These are phyloP conservation scores for Narcine bancroftii DNA, from an alignment of 2,113 vertebrate genomes.

Conservation along the genomic window DNA sequence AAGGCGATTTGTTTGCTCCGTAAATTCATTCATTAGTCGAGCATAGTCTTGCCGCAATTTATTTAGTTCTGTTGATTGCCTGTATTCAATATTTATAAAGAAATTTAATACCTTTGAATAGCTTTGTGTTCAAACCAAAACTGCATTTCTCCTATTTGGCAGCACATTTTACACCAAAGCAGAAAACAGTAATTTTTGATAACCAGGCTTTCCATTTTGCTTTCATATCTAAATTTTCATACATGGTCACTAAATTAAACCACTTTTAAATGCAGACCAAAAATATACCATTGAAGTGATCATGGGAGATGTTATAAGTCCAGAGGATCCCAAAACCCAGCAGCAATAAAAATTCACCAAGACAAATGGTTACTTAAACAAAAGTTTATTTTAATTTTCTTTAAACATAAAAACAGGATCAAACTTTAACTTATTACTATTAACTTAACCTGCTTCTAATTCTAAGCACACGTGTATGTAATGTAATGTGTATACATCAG, in stretches of 20 bases:
- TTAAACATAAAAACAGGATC: no score
- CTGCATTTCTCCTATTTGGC: not conserved
- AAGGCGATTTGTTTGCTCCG: slow-evolving; percentile 75
- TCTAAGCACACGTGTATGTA: no score
- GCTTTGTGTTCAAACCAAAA: not conserved
- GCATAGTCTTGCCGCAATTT: slow-evolving; percentile 83
- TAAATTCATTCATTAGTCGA: slow-evolving; percentile 77
- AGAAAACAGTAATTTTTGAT: not conserved
- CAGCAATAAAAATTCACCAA: no score
- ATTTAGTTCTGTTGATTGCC: slow-evolving; percentile 86
- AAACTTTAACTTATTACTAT: no score
- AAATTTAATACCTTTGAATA: slow-evolving; percentile 39
- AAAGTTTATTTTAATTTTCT: no score
- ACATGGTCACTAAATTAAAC: not conserved
- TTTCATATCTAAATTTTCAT: not conserved
- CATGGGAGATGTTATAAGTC: no score
- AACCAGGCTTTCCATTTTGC: not conserved
- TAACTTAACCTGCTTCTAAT: no score
- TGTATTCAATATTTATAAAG: slow-evolving; percentile 44
- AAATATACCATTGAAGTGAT: not conserved
- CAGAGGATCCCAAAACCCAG: no score
- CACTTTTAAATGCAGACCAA: not conserved
- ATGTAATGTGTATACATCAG: no score
- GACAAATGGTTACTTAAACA: no score
- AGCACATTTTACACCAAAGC: not conserved